Percentiles rank a stretch among this genome's conserved stretches.
Evolutionary conservation across 2,797 vertebrate genomes (phyloP).

Genomic region (Anisognathus igniventris): DNA sequence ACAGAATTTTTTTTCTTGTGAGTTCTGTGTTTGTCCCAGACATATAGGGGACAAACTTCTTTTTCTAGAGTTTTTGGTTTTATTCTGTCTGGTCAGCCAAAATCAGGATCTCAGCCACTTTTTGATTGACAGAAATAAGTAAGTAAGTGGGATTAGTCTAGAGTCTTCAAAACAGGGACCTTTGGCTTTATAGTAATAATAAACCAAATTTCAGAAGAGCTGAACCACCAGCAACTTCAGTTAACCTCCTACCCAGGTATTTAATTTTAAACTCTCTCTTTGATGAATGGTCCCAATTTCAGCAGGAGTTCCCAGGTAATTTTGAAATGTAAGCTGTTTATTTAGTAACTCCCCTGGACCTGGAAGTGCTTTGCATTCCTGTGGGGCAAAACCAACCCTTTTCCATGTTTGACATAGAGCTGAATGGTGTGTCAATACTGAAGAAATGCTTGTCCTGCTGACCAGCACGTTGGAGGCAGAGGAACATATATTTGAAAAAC

Average conservation of each 20-base stretch:
- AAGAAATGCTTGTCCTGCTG: background rate
- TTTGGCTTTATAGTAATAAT: background rate
- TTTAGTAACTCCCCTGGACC: background rate
- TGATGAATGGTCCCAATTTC: background rate
- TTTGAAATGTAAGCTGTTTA: background rate
- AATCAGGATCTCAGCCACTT: background rate
- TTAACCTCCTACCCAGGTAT: background rate
- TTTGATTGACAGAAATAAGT: background rate
- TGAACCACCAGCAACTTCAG: background rate
- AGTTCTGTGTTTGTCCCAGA: background rate
- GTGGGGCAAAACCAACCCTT: background rate
- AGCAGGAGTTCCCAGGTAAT: constrained; percentile 14
- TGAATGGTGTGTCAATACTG: background rate
- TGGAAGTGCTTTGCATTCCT: constrained; percentile 28
- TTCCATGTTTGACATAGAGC: background rate
- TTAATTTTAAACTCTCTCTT: background rate
- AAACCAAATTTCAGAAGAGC: background rate
- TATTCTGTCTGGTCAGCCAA: background rate
- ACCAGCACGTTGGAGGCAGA: background rate
- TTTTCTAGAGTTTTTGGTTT: background rate
- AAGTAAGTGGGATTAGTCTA: background rate
- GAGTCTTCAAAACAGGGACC: background rate
- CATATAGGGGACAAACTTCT: background rate
- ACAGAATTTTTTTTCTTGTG: background rate
- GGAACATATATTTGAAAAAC: background rate